These are phyloP conservation scores for Staurois parvus DNA, from an alignment of 2,797 vertebrate species.

Conservation along the genomic window DNA sequence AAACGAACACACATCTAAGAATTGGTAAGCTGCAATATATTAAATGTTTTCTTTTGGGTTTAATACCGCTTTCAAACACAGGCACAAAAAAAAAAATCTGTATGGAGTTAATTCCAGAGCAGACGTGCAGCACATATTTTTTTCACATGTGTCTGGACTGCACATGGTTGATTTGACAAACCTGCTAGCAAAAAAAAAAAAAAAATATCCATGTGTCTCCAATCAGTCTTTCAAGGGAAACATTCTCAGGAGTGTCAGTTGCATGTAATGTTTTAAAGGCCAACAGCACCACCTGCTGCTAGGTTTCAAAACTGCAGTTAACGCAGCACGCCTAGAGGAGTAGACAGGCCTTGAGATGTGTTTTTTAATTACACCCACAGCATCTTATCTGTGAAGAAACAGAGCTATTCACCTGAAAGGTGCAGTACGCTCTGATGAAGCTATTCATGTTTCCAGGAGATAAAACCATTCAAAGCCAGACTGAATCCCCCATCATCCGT, in stretches of 20 bases:
- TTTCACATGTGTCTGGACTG: not conserved
- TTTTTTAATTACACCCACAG: slow-evolving; percentile 48
- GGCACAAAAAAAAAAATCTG: no score
- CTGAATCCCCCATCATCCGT: slow-evolving; percentile 37
- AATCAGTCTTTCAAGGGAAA: not conserved
- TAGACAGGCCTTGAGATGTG: slow-evolving; percentile 26
- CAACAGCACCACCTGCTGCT: slow-evolving; percentile 49
- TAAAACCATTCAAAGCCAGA: slow-evolving; percentile 54
- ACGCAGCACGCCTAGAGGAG: not conserved
- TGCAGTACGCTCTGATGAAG: slow-evolving; percentile 44
- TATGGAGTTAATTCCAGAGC: no score
- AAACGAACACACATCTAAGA: no score
- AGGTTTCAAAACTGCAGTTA: not conserved
- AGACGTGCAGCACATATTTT: not conserved
- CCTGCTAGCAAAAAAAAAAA: not conserved
- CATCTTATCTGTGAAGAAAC: slow-evolving; percentile 55
- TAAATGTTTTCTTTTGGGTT: no score
- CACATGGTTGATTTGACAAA: not conserved
- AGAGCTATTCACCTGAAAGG: slow-evolving; percentile 52
- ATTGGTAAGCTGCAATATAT: no score
- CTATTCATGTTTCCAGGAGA: slow-evolving; percentile 57
- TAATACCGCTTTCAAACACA: no score
- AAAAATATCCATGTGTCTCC: not conserved
- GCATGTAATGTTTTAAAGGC: not conserved
- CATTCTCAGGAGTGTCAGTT: not conserved